Evolutionary conservation across 2,888 invertebrate genomes (phyloP).

Genomic region (Acanthosepion lycidas): DNA sequence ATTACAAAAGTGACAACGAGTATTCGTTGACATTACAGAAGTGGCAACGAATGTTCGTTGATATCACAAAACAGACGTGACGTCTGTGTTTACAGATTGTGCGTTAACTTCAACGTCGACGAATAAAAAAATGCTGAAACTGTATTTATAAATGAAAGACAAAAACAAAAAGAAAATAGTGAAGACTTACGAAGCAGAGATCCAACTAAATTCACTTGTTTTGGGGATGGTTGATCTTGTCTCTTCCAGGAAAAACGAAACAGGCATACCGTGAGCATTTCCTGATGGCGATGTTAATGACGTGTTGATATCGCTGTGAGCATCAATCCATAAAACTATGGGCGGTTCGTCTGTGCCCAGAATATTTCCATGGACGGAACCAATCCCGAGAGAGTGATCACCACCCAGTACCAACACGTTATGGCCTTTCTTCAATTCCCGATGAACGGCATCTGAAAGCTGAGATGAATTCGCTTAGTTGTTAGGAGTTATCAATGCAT

Average conservation of each 20-base stretch:
- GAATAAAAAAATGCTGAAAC: too few species aligned
- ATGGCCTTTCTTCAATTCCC: background rate
- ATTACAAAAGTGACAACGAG: too few species aligned
- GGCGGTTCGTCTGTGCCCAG: constrained; percentile 80
- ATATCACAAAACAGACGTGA: too few species aligned
- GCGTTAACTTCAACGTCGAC: too few species aligned
- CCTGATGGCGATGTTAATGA: constrained; percentile 85
- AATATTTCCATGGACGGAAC: constrained; percentile 69
- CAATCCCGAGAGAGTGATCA: constrained; percentile 88
- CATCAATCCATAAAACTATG: constrained; percentile 88
- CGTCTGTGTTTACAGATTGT: too few species aligned
- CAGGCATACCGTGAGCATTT: constrained; percentile 84
- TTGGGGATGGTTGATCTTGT: constrained; percentile 81
- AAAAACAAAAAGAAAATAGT: background rate
- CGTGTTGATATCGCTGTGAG: constrained; percentile 93
- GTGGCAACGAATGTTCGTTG: too few species aligned
- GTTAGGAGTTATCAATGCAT: too few species aligned
- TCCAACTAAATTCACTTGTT: constrained; percentile 80
- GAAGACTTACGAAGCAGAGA: constrained; percentile 80
- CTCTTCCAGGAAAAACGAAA: constrained; percentile 84
- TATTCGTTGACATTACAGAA: too few species aligned
- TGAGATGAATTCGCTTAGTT: background rate
- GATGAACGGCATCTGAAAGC: constrained; percentile 36
- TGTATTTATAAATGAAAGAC: too few species aligned
- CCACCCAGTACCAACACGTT: constrained; percentile 83